Evolutionary conservation across 2,888 invertebrate genomes (phyloP).

Genomic region (Furcula furcula): DNA sequence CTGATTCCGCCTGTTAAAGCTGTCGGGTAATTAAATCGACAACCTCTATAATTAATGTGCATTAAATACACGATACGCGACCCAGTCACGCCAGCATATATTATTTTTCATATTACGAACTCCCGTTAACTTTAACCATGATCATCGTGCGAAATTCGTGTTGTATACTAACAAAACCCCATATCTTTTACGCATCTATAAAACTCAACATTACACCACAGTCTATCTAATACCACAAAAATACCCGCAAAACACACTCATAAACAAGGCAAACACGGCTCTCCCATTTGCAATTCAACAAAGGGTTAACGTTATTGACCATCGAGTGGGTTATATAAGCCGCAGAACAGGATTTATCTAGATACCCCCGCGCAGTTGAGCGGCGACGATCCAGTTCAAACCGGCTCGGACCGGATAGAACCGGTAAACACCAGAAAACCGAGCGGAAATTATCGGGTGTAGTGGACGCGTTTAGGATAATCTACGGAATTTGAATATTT

Average conservation of each 20-base stretch:
- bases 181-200: neutral
- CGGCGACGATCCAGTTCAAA: slow-evolving; percentile 14
- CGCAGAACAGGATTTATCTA: slow-evolving; percentile 32
- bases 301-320: slow-evolving; percentile 34
- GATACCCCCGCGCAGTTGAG: slow-evolving; percentile 17
- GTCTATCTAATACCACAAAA: slow-evolving; percentile 6
- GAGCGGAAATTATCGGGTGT: slow-evolving; percentile 4
- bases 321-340: slow-evolving; percentile 23
- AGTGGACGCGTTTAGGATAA: neutral
- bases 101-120: no score
- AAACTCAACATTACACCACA: neutral
- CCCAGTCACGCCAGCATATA: no score
- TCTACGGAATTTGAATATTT: neutral
- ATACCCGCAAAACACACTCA: slow-evolving; percentile 16
- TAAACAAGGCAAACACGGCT: slow-evolving; percentile 20
- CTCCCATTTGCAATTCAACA: slow-evolving; percentile 33
- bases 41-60: no score
- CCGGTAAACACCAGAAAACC: slow-evolving; percentile 5
- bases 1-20: no score
- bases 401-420: slow-evolving; percentile 21
- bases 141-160: no score
- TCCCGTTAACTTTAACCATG: no score
- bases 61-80: no score
- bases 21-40: no score
- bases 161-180: no score